Base-by-base conservation (phyloP, 2,113 vertebrate species). In the Macroglossus sobrinus region DNA sequence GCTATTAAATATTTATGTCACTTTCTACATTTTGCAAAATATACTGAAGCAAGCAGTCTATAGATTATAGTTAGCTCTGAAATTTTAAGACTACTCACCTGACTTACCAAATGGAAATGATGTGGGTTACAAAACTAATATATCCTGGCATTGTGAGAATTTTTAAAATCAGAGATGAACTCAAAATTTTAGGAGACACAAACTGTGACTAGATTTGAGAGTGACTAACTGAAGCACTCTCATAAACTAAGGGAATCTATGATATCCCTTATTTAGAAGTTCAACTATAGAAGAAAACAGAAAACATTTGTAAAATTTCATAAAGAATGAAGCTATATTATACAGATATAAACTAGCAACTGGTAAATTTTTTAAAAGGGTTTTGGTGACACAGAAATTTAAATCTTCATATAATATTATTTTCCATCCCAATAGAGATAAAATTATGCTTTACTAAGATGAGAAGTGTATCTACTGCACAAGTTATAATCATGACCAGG, bases 1-100 rank as follows among this genome's bases (percentile, higher is more conserved):
- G 66, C 30, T 61, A 53, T 82, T 24, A 93, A 95, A 28, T 91
- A 84, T 89, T 89, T 76, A 93, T 84, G 15, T 14, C 59, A 91
- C 94, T 69, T 96, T 16, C 24, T 15, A 50, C 59, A 95, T 92
- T 84, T 93, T 61, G 5, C 64, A 59, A 91, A 79, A 28, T 63
- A 89, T 7, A 57, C 91, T 82, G 15, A 94, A 87, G 5, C 40
- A 91, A 87, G 10, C 6, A 69, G 24, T 19, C 3, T 72, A 76
- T 21, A 59, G 22, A 43, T 81, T 78, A 79, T n/a, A 68, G 15
- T 84, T 82, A 92, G 63, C 22, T 81, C 21, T 79, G 19, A 75
- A 69, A 88, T 84, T 14, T 72, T 15, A 63, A 64, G 89, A 55
- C 45, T 74, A 79, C 43, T 79, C 24, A 35, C 68, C 18, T 85